Percentiles rank a stretch among this genome's conserved stretches.
These are phyloP conservation scores for Calameuta idolon DNA, from an alignment of 2,888 invertebrate genomes.

Conservation along the genomic window DNA sequence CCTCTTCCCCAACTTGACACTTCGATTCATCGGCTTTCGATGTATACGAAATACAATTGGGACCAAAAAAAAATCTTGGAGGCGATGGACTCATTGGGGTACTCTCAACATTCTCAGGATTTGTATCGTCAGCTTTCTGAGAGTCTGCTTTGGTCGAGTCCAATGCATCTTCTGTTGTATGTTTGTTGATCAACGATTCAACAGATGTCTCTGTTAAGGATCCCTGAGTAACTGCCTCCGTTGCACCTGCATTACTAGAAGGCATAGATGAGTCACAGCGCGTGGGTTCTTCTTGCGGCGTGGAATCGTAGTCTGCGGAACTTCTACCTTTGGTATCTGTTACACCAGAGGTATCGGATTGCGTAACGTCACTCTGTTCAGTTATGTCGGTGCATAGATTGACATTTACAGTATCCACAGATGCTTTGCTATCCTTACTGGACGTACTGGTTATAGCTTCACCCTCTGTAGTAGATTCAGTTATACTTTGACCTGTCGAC, in stretches of 20 bases:
- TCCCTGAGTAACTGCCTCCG: background rate
- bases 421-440: constrained; percentile 20
- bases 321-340: constrained; percentile 4
- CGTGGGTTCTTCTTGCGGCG: background rate
- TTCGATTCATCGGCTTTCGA: constrained; percentile 32
- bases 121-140: constrained; percentile 1
- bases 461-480: constrained; percentile 24
- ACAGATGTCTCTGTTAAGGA: background rate
- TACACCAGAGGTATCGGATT: constrained; percentile 1
- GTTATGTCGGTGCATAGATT: constrained; percentile 1
- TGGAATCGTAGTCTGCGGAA: background rate
- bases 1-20: constrained; percentile 25
- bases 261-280: constrained; percentile 3
- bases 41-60: constrained; percentile 61
- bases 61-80: constrained; percentile 64
- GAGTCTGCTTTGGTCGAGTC: background rate
- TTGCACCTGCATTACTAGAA: background rate
- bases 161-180: background rate
- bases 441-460: constrained; percentile 37
- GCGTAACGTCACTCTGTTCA: constrained; percentile 14
- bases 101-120: background rate
- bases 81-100: constrained; percentile 25
- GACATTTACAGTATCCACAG: background rate
- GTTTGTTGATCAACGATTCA: constrained; percentile 5
- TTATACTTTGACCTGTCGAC: constrained; percentile 21